These are phyloP conservation scores for Temnothorax ravouxi DNA, from an alignment of 2,888 invertebrate genomes.

Conservation along the genomic window DNA sequence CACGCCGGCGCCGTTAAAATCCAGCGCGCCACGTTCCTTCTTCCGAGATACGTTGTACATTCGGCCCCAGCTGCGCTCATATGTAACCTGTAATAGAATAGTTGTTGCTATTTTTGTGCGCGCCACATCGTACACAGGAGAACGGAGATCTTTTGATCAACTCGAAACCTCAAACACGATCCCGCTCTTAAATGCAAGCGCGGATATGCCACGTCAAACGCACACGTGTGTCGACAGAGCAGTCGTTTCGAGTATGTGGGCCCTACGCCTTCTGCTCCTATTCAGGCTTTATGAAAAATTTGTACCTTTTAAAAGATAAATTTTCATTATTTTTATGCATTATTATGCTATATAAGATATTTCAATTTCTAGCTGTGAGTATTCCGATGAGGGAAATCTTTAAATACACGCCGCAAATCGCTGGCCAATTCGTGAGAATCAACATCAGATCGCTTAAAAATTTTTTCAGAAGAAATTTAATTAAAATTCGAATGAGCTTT, in stretches of 20 bases:
- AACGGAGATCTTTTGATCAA: constrained; percentile 69
- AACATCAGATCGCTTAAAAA: background rate
- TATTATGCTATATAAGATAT: background rate
- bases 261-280: background rate
- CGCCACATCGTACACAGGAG: constrained; percentile 54
- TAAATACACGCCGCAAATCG: background rate
- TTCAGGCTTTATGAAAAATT: background rate
- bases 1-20: constrained; percentile 50
- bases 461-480: background rate
- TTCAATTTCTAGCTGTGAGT: background rate
- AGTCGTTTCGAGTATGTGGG: constrained; percentile 17
- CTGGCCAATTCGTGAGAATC: background rate
- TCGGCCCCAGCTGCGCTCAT: constrained; percentile 51
- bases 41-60: constrained; percentile 50
- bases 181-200: constrained; percentile 51
- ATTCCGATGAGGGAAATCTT: background rate
- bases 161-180: constrained; percentile 59
- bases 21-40: constrained; percentile 39
- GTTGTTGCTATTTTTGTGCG: constrained; percentile 66
- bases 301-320: background rate
- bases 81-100: constrained; percentile 57
- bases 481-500: background rate
- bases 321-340: background rate
- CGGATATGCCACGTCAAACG: constrained; percentile 60
- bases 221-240: constrained; percentile 50